Evolutionary conservation across 2,888 invertebrate genomes (phyloP), one percentile per base, ranked within the genome.

Genomic region (Aphidius colemani): DNA sequence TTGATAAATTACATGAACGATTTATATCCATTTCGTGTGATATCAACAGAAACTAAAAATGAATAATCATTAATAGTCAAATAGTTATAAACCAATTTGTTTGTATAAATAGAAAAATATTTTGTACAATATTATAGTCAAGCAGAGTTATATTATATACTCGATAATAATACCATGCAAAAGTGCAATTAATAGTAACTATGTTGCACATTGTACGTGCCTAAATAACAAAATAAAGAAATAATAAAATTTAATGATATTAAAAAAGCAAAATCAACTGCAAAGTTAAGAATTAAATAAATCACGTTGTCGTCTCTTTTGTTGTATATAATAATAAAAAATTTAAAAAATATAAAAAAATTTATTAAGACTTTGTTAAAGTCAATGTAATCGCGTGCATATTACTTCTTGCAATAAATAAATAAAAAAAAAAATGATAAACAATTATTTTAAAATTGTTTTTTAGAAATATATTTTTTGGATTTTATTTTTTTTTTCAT

Each of bases 221-320:
- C 74, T 73, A 64, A 70, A 73, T 73, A 70, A 74, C 81, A 77
- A 79, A 81, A 81, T 80, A 81, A 51, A 50, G 69, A 64, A 69
- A 74, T 74, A 30, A 30, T 30, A 30, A 30, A 30, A 30, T 30
- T 30, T 30, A 30, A 30, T 30, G 5, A 30, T 30, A 30, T 30
- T 75, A 77, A 77, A 75, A 46, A 74, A 74, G 73, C 72, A 75
- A 76, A 18, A 18, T 18, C 13, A 18, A 18, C 13, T 18, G 68
- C 65, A 59, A 67, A 39, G 57, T 57, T 57, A 46, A 67, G 68
- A 69, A 65, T 70, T 70, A 62, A 69, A 69, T 58, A 69, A 75
- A 75, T 73, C 72, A 71, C 75, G 72, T 39, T 5, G 39, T 70
- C 67, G 67, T 61, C 66, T 62, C 67, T 69, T 69, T 72, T 69